Evolutionary conservation across 2,888 invertebrate species (phyloP).

Genomic region (Hypercompe scribonia): DNA sequence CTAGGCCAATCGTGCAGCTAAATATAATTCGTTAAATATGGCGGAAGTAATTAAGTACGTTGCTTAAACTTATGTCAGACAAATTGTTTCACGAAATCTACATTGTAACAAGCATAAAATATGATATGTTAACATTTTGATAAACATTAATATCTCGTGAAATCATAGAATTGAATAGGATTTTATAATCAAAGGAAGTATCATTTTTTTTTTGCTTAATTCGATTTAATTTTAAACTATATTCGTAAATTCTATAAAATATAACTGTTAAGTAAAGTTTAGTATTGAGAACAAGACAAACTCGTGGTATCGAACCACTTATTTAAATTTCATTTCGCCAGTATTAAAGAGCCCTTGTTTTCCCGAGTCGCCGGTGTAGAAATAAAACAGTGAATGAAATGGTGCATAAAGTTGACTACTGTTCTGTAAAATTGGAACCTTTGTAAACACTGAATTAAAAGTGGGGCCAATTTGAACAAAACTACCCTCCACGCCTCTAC

Average conservation of each 20-base stretch:
- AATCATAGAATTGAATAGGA: too few species aligned
- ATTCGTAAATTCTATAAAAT: background rate
- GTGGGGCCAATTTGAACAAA: slow-evolving; percentile 11
- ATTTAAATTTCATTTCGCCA: slow-evolving; percentile 12
- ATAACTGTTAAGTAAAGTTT: too few species aligned
- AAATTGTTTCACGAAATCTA: background rate
- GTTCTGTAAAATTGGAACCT: slow-evolving; percentile 17
- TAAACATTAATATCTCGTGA: too few species aligned
- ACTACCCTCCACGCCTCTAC: slow-evolving; percentile 8
- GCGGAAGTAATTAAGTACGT: background rate
- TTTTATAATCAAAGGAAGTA: too few species aligned
- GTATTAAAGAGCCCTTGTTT: slow-evolving; percentile 10
- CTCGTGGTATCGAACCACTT: slow-evolving; percentile 1
- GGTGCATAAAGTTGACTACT: slow-evolving; percentile 19
- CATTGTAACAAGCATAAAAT: too few species aligned
- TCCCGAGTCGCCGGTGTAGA: slow-evolving; percentile 4
- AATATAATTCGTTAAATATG: background rate
- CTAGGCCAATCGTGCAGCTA: too few species aligned
- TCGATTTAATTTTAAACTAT: background rate
- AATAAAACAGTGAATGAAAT: slow-evolving; percentile 22
- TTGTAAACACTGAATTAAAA: slow-evolving; percentile 24
- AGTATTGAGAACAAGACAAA: background rate
- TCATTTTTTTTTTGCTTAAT: too few species aligned
- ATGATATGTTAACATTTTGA: too few species aligned
- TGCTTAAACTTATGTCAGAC: background rate